Evolutionary conservation across 1,140 invertebrate species (phyloP).

Genomic region (Drosophila sp.): DNA sequence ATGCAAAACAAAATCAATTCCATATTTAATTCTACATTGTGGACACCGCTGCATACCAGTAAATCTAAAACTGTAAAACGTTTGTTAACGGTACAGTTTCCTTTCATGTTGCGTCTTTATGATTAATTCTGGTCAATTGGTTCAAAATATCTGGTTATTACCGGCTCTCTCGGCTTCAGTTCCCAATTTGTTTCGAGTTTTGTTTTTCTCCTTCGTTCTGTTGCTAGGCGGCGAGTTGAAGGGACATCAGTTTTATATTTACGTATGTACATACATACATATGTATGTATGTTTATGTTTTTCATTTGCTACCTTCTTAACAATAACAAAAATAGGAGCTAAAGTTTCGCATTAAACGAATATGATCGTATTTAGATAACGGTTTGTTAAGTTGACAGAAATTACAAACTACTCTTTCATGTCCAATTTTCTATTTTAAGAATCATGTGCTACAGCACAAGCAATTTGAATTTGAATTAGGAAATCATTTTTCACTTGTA

Average conservation of each 20-base stretch:
- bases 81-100: conserved; percentile 7
- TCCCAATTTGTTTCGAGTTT: background rate
- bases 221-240: conserved; percentile 34
- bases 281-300: background rate
- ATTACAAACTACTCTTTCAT: no score
- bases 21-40: background rate
- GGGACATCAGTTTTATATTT: conserved; percentile 21
- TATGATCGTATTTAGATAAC: no score
- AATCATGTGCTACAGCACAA: no score
- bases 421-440: no score
- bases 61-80: background rate
- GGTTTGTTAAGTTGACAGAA: no score
- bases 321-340: conserved; percentile 21
- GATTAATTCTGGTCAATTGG: background rate
- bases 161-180: background rate
- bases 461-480: no score
- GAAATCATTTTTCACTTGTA: no score
- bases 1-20: background rate
- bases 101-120: background rate
- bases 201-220: background rate
- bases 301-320: conserved; percentile 5
- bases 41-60: background rate
- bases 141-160: conserved; percentile 7
- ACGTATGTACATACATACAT: conserved; percentile 6
- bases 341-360: background rate